Conservation (phyloP, 2,797 vertebrate species). For the Mallotus villosus region DNA sequence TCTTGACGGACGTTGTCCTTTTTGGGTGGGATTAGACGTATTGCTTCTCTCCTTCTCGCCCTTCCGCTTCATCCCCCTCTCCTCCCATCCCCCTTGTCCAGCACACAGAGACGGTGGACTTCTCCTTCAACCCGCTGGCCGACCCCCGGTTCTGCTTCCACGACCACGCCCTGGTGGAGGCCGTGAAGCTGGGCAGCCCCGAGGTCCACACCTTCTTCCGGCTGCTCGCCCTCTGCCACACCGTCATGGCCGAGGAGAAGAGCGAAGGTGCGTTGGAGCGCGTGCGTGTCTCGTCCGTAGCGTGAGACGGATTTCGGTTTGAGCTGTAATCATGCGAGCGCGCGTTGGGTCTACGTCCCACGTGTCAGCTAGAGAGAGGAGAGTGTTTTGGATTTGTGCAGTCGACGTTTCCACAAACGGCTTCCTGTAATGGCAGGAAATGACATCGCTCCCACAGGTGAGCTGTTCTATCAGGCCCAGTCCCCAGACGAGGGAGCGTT, state of each 20-base stretch:
- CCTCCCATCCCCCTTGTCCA: conserved; percentile 44
- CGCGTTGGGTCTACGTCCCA: no score
- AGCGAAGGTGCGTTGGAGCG: neutral
- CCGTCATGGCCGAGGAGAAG: conserved; percentile 90
- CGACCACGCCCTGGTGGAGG: conserved; percentile 86
- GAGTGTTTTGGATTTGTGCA: conserved; percentile 15
- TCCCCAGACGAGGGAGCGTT: conserved; percentile 95
- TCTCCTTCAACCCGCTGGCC: conserved; percentile 87
- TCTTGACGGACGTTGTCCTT: no score
- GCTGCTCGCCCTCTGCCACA: conserved; percentile 91
- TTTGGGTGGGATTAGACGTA: neutral
- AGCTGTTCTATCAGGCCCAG: conserved; percentile 90
- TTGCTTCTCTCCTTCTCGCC: neutral
- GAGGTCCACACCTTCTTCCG: conserved; percentile 87
- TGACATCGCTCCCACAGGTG: conserved; percentile 64
- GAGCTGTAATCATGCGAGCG: neutral
- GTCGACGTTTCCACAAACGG: neutral
- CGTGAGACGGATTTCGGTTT: neutral
- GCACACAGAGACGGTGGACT: conserved; percentile 83
- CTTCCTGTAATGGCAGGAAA: conserved; percentile 13
- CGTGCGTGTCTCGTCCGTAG: neutral
- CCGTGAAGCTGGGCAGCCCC: conserved; percentile 75
- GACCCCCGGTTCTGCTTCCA: conserved; percentile 87
- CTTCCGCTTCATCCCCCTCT: neutral
- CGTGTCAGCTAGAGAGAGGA: neutral